phyloP scores from a whole-genome alignment of 2,888 invertebrate genomes.

The Fragum whitleyi region DNA sequence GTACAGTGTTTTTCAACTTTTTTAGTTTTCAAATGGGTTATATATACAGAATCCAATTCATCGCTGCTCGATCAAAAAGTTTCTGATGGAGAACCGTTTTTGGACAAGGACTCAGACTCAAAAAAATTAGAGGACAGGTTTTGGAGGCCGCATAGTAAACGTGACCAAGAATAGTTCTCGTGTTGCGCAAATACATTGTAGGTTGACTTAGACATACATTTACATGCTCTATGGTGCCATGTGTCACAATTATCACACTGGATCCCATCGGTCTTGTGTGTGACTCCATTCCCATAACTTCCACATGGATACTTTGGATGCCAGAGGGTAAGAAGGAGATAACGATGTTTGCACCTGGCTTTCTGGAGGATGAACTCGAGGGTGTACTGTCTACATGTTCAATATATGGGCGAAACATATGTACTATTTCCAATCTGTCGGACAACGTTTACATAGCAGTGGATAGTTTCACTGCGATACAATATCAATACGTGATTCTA shows the following conservation, averaged over 20 bases:
- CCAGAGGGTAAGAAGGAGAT: conserved; percentile 76
- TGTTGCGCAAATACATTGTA: conserved; percentile 21
- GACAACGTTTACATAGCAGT: no score
- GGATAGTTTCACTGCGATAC: no score
- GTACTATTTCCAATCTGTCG: no score
- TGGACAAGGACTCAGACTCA: background rate
- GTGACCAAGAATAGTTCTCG: conserved; percentile 24
- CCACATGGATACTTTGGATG: conserved; percentile 31
- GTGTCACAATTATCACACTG: conserved; percentile 26
- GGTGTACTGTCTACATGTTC: no score
- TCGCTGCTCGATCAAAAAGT: no score
- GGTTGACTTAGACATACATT: background rate
- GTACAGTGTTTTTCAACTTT: no score
- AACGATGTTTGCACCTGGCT: conserved; percentile 83
- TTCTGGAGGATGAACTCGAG: no score
- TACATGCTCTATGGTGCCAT: conserved; percentile 9
- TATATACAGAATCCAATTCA: no score
- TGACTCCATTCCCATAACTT: conserved; percentile 12
- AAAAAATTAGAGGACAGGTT: conserved; percentile 22
- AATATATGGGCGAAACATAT: no score
- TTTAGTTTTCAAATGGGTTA: no score
- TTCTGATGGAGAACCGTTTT: no score
- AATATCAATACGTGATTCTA: no score
- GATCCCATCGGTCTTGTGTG: conserved; percentile 8
- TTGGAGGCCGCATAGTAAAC: conserved; percentile 28